Evolutionary conservation across 2,888 invertebrate species (phyloP).

Genomic region (Eupithecia subumbrata): DNA sequence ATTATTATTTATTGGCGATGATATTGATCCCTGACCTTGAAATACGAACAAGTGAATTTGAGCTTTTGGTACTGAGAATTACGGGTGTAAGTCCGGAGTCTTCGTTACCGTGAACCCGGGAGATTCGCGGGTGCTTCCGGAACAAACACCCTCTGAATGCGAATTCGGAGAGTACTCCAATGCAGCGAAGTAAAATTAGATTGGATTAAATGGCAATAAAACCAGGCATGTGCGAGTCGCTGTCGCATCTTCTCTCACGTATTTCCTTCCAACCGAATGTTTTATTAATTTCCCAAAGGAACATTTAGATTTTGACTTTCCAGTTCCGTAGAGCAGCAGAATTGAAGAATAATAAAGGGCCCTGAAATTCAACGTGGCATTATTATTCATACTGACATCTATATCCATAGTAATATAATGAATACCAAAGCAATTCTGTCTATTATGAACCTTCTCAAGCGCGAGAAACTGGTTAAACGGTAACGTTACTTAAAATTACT

Average conservation of each 20-base stretch:
- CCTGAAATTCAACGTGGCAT: background rate
- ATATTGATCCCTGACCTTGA: conserved; percentile 8
- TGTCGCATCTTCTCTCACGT: background rate
- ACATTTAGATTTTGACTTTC: too few species aligned
- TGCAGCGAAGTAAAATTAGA: conserved; percentile 8
- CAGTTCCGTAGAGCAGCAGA: background rate
- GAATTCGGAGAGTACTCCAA: conserved; percentile 2
- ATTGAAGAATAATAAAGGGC: background rate
- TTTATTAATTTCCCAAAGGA: too few species aligned
- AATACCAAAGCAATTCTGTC: too few species aligned
- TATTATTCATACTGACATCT: too few species aligned
- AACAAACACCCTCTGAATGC: conserved; percentile 5
- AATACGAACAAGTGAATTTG: conserved; percentile 4
- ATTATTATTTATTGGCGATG: conserved; percentile 4
- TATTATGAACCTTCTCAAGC: too few species aligned
- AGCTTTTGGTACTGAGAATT: background rate
- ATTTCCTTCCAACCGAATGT: too few species aligned
- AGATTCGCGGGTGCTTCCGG: background rate
- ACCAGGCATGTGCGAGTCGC: background rate
- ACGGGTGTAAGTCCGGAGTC: background rate
- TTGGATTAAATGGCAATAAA: conserved; percentile 5
- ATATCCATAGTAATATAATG: too few species aligned
- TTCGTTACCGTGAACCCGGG: background rate
- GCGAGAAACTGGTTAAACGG: too few species aligned
- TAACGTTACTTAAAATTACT: too few species aligned